Evolutionary conservation across 1,140 invertebrate genomes (phyloP), one percentile per base, ranked within the genome.

Genomic region (Dendrolimus punctatus): DNA sequence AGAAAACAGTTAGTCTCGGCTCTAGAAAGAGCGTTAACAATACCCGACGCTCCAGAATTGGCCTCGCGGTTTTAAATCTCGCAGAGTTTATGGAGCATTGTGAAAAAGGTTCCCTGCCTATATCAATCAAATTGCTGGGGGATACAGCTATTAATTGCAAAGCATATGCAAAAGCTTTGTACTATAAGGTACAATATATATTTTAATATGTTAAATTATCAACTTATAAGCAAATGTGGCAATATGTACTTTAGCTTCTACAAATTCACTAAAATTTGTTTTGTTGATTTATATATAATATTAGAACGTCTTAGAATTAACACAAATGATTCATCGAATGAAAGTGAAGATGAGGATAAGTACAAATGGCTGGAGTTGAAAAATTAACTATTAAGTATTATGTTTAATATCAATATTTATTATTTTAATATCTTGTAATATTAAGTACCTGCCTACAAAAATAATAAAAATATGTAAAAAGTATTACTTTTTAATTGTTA

Each of bases 61-160:
- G 98, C 97, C 97, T 99, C 70, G 97, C 97, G 0, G 95, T 99
- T 60, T 88, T 99, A 2, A 99, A 99, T 87, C 87, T 99, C 40
- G 98, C 98, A 0, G 98, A 99, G 84, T 99, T 99, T 71, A 98
- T 99, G 95, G 98, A 99, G 73, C 98, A 99, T 76, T 99, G 97
- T 76, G 98, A 99, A 74, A 97, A 96, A 66, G 98, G 98, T 39
- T 94, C 96, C 0, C 85, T 99, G 47, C 97, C 98, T 4, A 89
- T 99, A 39, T 93, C 97, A 50, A 92, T 94, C 0, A 92, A 94
- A 58, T 85, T 99, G 10, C 76, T 96, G 0, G 94, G 94, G 0
- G 93, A 95, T 53, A 90, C 93, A 23, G 95, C 95, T 0, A 95
- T 96, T 90, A 90, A 91, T 41, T 95, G 93, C 69, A 88, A 95